A percentile compares a stretch with the other conserved stretches of the same genome.
Evolutionary conservation across 2,888 invertebrate genomes (phyloP).

Genomic region (Erebia aethiops): DNA sequence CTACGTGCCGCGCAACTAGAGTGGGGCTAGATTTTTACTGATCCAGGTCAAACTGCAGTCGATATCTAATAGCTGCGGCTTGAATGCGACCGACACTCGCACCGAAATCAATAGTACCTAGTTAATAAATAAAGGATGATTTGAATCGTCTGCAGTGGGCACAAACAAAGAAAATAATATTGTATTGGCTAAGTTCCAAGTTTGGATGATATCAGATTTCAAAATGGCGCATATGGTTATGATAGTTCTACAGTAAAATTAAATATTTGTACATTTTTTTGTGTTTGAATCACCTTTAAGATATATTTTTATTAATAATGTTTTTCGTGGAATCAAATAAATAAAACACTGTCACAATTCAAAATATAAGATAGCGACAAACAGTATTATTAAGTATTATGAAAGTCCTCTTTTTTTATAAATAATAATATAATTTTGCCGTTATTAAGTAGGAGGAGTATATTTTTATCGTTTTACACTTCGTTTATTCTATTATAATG

Average conservation of each 20-base stretch:
- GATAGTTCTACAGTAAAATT: neutral
- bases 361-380: too few species aligned
- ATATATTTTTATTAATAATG: neutral
- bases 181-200: neutral
- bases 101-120: neutral
- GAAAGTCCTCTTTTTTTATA: too few species aligned
- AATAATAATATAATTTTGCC: neutral
- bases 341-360: too few species aligned
- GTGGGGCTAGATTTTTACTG: too few species aligned
- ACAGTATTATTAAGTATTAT: too few species aligned
- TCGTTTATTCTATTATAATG: constrained; percentile 5
- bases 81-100: neutral
- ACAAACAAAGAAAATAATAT: constrained; percentile 14
- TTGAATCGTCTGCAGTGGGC: neutral
- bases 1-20: too few species aligned
- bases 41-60: neutral
- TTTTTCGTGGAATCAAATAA: neutral
- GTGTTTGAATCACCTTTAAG: too few species aligned
- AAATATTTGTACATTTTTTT: neutral
- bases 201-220: neutral
- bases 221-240: neutral
- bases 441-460: neutral
- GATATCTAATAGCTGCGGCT: neutral
- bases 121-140: neutral
- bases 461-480: neutral